Evolutionary conservation across 2,797 vertebrate species (phyloP), one percentile per base, ranked within the genome.

Genomic region (Hippoglossus hippoglossus): DNA sequence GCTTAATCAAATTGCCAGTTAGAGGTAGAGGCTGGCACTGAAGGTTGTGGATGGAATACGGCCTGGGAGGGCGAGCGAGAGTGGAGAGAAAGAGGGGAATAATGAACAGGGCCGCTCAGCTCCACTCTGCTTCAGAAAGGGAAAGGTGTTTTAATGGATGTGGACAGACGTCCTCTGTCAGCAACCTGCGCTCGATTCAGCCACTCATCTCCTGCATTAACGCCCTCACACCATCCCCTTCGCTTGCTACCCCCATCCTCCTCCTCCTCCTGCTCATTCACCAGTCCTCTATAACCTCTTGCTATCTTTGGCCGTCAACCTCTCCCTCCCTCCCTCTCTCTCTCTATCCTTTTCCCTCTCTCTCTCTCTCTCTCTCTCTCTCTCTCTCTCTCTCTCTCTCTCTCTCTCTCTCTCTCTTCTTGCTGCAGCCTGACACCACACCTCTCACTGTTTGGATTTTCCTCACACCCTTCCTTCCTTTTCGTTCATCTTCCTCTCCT

Each of bases 1-100:
- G 79, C 86, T 86, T 91, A 89, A 92, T 94, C 91, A 93, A 91
- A 93, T 93, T 90, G 86, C 87, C 85, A 88, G 87, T 86, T 84
- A 82, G 87, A 88, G 87, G 82, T 82, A 76, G 68, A 78, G 67
- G 77, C 73, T 78, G 75, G 56, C 73, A 79, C 74, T 72, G 84
- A 89, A 88, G 69, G 84, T 85, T 85, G 79, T 50, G 72, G 80
- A 84, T 79, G 77, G 73, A 71, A 80, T 82, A 77, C 57, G 67
- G 77, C 26, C 21, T n/a, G 57, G 41, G 64, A 79, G 63, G 64
- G 65, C 52, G 73, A 58, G 63, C 49, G 74, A 54, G 59, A 39
- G 53, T 62, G 64, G 63, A 44, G 56, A 55, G 73, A 75, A 54
- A 70, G 81, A 57, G 59, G 21, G 60, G 64, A 70, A 79, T 85